These are phyloP conservation scores for Alviniconcha marisindica DNA, from an alignment of 1,140 invertebrate species.

Conservation along the genomic window DNA sequence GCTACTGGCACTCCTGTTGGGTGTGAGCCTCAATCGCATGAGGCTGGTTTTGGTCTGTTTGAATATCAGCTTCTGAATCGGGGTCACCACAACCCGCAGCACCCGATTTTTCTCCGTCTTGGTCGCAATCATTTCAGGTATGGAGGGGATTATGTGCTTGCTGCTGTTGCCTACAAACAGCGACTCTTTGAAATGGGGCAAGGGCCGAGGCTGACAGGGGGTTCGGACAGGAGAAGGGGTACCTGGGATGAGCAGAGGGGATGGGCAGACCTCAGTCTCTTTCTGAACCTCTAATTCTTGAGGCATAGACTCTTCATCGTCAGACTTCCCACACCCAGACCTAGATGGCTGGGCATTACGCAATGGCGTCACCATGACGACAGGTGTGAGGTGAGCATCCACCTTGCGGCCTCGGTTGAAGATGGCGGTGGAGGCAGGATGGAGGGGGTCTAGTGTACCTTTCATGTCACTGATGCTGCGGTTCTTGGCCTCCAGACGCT, in stretches of 20 bases:
- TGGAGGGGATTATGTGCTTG: background rate
- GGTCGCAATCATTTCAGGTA: constrained; percentile 28
- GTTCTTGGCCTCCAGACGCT: constrained; percentile 39
- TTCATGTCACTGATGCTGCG: constrained; percentile 34
- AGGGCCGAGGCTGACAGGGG: background rate
- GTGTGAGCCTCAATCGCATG: constrained; percentile 58
- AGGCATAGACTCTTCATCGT: too few relatives aligned
- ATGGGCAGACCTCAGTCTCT: background rate
- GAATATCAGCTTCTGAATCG: constrained; percentile 52
- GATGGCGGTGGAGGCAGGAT: background rate
- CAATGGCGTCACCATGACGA: background rate
- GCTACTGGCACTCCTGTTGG: constrained; percentile 39
- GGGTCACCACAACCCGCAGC: constrained; percentile 60
- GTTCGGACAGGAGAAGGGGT: background rate
- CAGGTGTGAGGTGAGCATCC: background rate
- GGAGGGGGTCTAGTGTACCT: background rate
- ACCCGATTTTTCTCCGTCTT: constrained; percentile 52
- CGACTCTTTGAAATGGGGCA: background rate
- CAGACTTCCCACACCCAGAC: too few relatives aligned
- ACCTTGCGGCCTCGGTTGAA: background rate
- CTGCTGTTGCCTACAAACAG: background rate
- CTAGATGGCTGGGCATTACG: background rate
- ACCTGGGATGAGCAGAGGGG: background rate
- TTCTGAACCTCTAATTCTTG: background rate
- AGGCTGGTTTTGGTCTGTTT: constrained; percentile 66